These are phyloP conservation scores for Alcis repandata DNA, from an alignment of 2,888 invertebrate genomes.

Conservation along the genomic window DNA sequence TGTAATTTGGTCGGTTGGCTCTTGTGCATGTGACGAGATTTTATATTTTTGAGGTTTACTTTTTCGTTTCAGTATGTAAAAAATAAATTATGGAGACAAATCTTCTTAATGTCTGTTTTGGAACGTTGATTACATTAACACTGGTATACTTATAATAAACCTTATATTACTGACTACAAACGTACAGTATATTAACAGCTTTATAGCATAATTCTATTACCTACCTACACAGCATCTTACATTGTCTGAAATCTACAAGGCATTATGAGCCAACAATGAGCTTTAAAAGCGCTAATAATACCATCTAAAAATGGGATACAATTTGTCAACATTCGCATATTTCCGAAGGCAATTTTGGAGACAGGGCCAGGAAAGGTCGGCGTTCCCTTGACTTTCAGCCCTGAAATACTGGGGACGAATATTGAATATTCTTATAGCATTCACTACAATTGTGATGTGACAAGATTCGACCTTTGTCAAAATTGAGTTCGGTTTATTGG, in stretches of 20 bases:
- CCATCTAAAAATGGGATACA: conserved; percentile 52
- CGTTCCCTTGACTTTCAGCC: conserved; percentile 69
- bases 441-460: conserved; percentile 30
- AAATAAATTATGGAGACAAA: neutral
- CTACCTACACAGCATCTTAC: neutral
- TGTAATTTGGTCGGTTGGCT: conserved; percentile 32
- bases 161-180: too few species aligned
- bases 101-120: neutral
- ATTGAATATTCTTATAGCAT: conserved; percentile 51
- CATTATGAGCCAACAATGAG: conserved; percentile 1
- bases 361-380: conserved; percentile 64
- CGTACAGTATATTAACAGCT: too few species aligned
- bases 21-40: conserved; percentile 13
- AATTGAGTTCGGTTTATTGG: conserved; percentile 18
- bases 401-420: conserved; percentile 58
- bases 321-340: conserved; percentile 70
- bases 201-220: too few species aligned
- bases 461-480: conserved; percentile 33
- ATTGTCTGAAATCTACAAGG: neutral
- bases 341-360: conserved; percentile 58
- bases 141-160: neutral
- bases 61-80: neutral
- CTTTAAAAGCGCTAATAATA: conserved; percentile 22
- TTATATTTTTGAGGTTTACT: conserved; percentile 4
- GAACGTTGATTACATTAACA: neutral